Evolutionary conservation across 2,888 invertebrate genomes (phyloP).

Genomic region (Temnothorax unifasciatus): DNA sequence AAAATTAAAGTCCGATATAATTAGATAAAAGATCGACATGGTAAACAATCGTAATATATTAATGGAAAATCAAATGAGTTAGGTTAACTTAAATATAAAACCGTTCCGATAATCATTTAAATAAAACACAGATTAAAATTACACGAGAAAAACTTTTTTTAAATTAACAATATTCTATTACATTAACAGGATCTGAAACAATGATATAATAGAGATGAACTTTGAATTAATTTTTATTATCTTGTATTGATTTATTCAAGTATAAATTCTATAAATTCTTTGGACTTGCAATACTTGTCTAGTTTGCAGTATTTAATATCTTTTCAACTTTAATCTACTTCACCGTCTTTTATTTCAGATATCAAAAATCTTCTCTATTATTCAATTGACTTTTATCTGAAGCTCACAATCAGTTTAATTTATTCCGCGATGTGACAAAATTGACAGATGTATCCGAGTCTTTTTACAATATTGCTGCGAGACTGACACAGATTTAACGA

Average conservation of each 20-base stretch:
- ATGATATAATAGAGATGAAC: not conserved
- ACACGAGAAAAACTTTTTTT: not conserved
- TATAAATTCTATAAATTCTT: not conserved
- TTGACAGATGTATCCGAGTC: not conserved
- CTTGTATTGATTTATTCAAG: not conserved
- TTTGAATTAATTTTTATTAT: not conserved
- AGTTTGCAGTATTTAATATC: no score
- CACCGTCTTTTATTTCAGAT: not conserved
- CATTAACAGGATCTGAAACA: not conserved
- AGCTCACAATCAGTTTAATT: not conserved
- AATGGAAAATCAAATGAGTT: not conserved
- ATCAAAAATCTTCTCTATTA: conserved; percentile 7
- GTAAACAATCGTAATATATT: not conserved
- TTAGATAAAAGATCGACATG: not conserved
- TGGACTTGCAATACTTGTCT: not conserved
- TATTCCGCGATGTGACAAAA: not conserved
- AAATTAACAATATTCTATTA: not conserved
- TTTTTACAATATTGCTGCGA: conserved; percentile 22
- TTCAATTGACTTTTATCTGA: not conserved
- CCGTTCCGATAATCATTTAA: not conserved
- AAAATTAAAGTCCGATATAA: not conserved
- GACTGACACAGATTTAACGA: conserved; percentile 33
- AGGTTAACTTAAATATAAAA: not conserved
- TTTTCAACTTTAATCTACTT: not conserved
- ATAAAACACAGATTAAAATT: not conserved